phyloP scores from a whole-genome alignment of 2,888 invertebrate species.

The Drosophila nr. perissopoda region DNA sequence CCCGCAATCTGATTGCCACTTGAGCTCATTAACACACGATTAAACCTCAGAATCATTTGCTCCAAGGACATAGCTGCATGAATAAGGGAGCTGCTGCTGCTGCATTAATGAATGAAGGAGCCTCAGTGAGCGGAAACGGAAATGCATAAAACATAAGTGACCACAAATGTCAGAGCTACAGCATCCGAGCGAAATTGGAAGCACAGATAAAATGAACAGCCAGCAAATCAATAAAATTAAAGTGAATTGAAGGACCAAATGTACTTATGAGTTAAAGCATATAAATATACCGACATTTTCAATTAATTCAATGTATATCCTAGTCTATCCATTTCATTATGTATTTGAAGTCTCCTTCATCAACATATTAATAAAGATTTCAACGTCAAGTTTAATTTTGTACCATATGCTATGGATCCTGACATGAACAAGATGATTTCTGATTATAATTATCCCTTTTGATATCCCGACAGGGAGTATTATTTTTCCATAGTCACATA shows the following conservation, averaged over 20 bases:
- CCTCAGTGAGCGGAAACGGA: conserved; percentile 36
- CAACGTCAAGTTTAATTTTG: not conserved
- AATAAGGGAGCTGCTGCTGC: conserved; percentile 19
- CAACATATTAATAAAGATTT: not conserved
- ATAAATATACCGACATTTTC: not conserved
- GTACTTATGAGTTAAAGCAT: not conserved
- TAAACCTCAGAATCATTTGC: conserved; percentile 67
- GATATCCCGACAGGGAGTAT: not conserved
- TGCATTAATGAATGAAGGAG: conserved; percentile 54
- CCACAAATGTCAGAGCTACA: not conserved
- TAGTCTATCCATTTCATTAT: not conserved
- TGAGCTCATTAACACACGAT: conserved; percentile 79
- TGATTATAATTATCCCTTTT: not conserved
- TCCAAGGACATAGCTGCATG: conserved; percentile 40
- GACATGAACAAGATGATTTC: not conserved
- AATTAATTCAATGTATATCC: not conserved
- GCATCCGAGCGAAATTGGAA: not conserved
- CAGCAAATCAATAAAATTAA: conserved; percentile 38
- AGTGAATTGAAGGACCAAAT: not conserved
- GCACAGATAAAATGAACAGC: conserved; percentile 1
- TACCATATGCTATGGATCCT: not conserved
- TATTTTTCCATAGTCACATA: not conserved
- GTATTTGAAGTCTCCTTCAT: not conserved
- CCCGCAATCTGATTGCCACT: conserved; percentile 74
- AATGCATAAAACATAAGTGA: conserved; percentile 64